Evolutionary conservation across 2,797 vertebrate genomes (phyloP), one percentile per base, ranked within the genome.

Genomic region (Crocidura indochinensis): DNA sequence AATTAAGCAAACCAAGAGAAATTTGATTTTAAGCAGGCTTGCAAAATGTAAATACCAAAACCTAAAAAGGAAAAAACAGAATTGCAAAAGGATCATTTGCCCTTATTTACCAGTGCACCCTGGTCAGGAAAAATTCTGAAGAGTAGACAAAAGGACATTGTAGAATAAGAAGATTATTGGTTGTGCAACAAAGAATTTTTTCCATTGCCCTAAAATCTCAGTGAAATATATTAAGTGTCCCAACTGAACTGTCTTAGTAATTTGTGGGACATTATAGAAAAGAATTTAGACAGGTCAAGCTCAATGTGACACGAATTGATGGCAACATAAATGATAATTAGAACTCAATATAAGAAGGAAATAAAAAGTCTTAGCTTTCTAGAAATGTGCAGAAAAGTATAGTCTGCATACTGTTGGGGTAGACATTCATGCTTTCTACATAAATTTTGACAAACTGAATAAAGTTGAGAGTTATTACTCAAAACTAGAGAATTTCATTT

Each of bases 401-500:
- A 14, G 12, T 65, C 56, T 87, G 17, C 5, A 19, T 2, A 46
- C 0, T 22, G n/a, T 17, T 29, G 14, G 44, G 17, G 51, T 67
- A 4, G 31, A 3, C 27, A 10, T 10, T 64, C 10, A n/a, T 88
- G 29, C 53, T 24, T 84, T 80, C 56, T 56, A 65, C n/a, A 62
- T 71, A 85, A 74, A n/a, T n/a, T n/a, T n/a, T n/a, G n/a, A n/a
- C n/a, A 1, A 65, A 60, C 46, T 77, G 9, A 91, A 73, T 68
- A 85, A 1, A 72, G 14, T 10, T 82, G 24, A 29, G 60, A 62
- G 1, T 44, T 47, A 9, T 67, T 84, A 51, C 11, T 78, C 69
- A 67, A 29, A 49, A 6, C 1, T 46, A 26, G 53, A 67, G 2
- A 87, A 80, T 68, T 85, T 11, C 10, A 5, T 75, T 65, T 71